A percentile compares a stretch with the other conserved stretches of the same genome.
Evolutionary conservation across 2,113 vertebrate species (phyloP).

Genomic region (Misgurnus mizolepis): DNA sequence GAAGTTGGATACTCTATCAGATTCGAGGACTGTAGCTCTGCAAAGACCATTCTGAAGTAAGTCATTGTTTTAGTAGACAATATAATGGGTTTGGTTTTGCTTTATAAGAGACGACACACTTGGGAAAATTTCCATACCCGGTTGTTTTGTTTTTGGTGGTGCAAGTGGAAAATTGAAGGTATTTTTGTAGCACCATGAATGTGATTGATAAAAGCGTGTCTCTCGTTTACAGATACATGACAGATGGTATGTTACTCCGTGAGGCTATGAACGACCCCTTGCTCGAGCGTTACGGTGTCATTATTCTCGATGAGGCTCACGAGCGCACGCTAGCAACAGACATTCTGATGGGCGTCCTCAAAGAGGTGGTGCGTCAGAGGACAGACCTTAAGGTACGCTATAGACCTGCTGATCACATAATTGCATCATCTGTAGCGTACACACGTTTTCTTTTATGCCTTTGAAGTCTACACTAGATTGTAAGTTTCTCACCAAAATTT

Average conservation of each 20-base stretch:
- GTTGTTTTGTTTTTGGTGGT: not conserved
- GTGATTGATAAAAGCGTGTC: not conserved
- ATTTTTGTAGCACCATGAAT: not conserved
- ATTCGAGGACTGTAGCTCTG: constrained; percentile 97
- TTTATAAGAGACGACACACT: too few relatives aligned
- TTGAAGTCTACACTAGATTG: too few relatives aligned
- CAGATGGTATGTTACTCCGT: constrained; percentile 95
- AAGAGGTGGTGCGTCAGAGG: constrained; percentile 92
- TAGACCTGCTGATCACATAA: not conserved
- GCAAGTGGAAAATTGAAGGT: not conserved
- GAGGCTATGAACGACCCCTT: constrained; percentile 98
- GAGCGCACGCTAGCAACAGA: constrained; percentile 95
- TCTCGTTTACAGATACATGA: constrained; percentile 84
- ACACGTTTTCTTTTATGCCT: too few relatives aligned
- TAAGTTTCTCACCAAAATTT: too few relatives aligned
- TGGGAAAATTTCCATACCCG: too few relatives aligned
- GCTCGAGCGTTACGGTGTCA: constrained; percentile 92
- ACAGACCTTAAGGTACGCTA: constrained; percentile 88
- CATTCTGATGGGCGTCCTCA: constrained; percentile 95
- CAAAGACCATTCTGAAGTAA: constrained; percentile 96
- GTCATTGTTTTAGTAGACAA: constrained; percentile 48
- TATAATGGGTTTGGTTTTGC: not conserved
- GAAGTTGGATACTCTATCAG: constrained; percentile 97
- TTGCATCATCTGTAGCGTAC: not conserved
- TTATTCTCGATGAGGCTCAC: constrained; percentile 96